A percentile compares a stretch with the other conserved stretches of the same genome.
Conservation (phyloP, 2,888 invertebrate genomes). For the Aporophyla nigra region DNA sequence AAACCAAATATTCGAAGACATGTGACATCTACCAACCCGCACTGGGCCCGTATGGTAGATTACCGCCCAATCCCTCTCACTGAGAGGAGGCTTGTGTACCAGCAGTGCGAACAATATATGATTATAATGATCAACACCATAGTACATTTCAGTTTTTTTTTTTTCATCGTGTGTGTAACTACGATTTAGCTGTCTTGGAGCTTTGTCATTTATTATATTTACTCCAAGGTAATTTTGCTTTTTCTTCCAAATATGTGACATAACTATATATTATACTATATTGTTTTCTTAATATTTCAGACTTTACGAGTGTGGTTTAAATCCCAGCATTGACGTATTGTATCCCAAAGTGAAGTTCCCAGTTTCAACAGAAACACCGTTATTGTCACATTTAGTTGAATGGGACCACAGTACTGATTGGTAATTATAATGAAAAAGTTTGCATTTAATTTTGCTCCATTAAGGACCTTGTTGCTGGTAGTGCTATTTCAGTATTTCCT, state of each 20-base stretch:
- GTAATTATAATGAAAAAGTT: slow-evolving; percentile 4
- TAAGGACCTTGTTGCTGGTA: not conserved
- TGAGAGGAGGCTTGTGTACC: too few relatives aligned
- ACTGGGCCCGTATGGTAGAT: too few relatives aligned
- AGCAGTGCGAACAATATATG: too few relatives aligned
- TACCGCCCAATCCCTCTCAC: too few relatives aligned
- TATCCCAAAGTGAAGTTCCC: slow-evolving; percentile 20
- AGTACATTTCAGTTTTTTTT: not conserved
- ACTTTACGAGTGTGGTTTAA: not conserved
- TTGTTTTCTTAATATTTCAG: not conserved
- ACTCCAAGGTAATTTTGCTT: too few relatives aligned
- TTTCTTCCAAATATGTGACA: too few relatives aligned
- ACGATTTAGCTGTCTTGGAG: not conserved
- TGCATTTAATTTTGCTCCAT: not conserved
- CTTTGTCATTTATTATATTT: not conserved
- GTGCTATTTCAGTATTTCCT: not conserved
- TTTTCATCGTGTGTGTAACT: not conserved
- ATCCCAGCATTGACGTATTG: slow-evolving; percentile 8
- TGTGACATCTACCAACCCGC: too few relatives aligned
- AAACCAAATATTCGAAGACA: too few relatives aligned
- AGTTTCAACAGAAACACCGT: too few relatives aligned
- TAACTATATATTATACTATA: too few relatives aligned
- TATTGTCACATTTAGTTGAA: too few relatives aligned
- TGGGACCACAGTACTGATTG: slow-evolving; percentile 11
- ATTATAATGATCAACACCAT: too few relatives aligned